These are phyloP conservation scores for Falco peregrinus DNA, from an alignment of 2,797 vertebrate species.

Conservation along the genomic window DNA sequence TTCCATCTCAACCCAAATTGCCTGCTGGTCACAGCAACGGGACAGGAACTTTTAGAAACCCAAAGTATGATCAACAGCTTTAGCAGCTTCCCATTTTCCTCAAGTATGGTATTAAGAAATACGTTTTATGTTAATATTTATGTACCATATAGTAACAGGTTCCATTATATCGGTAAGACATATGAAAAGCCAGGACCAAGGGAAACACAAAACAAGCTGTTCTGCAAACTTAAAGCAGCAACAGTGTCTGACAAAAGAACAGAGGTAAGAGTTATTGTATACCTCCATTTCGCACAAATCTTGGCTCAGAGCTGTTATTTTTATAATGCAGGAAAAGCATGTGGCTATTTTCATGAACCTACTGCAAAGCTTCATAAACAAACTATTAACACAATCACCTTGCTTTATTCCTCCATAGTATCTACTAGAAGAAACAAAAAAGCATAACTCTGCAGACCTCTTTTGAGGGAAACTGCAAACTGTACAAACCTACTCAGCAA, in stretches of 20 bases:
- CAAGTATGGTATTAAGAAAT: neutral
- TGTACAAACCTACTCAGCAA: neutral
- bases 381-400: neutral
- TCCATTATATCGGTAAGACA: neutral
- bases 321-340: neutral
- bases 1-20: neutral
- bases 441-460: neutral
- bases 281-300: neutral
- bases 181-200: neutral
- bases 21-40: rapidly evolving
- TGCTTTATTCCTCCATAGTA: neutral
- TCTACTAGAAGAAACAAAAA: neutral
- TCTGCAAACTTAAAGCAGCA: neutral
- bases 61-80: neutral
- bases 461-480: neutral
- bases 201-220: neutral
- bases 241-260: neutral
- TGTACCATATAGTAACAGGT: neutral
- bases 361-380: neutral
- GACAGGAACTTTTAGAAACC: neutral
- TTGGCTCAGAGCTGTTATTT: neutral
- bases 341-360: neutral
- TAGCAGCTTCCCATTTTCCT: neutral
- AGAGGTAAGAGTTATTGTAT: neutral
- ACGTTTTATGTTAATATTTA: neutral